Percentiles rank a stretch among this genome's conserved stretches.
phyloP scores from a whole-genome alignment of 2,888 invertebrate genomes.

The Cerceris ruficornis region DNA sequence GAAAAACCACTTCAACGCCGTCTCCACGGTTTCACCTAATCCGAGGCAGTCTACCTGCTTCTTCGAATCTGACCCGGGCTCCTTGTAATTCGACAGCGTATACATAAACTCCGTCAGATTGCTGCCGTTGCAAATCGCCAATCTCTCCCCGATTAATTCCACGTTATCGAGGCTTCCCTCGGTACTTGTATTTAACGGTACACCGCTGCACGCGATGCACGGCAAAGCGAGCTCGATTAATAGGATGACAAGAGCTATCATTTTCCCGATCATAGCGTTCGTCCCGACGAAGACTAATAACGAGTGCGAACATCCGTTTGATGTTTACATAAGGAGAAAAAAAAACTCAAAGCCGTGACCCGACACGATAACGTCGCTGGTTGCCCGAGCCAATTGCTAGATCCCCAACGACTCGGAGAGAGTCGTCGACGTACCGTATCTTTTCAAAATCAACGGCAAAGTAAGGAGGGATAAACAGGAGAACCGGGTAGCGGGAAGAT shows the following conservation, averaged over 20 bases:
- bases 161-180: neutral
- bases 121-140: neutral
- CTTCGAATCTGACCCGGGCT: neutral
- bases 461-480: too few species aligned
- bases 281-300: neutral
- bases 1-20: conserved; percentile 81
- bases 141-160: neutral
- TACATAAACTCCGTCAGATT: conserved; percentile 45
- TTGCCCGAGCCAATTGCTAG: too few species aligned
- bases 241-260: neutral
- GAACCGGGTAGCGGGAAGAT: too few species aligned
- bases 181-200: neutral
- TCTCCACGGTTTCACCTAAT: conserved; percentile 80
- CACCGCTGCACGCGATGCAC: neutral
- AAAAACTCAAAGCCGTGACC: too few species aligned
- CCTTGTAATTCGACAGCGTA: neutral
- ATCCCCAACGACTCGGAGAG: too few species aligned
- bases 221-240: conserved; percentile 1
- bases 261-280: too few species aligned
- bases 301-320: neutral
- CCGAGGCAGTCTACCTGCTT: conserved; percentile 83
- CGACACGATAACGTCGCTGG: too few species aligned
- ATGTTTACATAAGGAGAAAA: neutral
- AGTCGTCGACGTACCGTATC: too few species aligned
- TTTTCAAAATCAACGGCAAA: too few species aligned